These are phyloP conservation scores for Numida meleagris DNA, from an alignment of 2,113 vertebrate species.

Conservation along the genomic window DNA sequence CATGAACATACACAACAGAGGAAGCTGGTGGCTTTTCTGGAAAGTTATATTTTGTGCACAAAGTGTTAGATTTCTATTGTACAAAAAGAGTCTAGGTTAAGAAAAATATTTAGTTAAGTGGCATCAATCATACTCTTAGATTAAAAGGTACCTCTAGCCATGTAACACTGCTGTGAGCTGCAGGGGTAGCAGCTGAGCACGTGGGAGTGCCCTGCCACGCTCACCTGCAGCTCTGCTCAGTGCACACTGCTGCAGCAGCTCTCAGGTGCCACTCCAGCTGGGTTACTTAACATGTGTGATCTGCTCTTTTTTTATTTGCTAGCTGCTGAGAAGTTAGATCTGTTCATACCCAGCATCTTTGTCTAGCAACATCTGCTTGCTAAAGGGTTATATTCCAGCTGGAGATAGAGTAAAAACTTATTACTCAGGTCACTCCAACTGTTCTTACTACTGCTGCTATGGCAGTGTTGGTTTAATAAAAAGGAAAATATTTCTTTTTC, in stretches of 20 bases:
- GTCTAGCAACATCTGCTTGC: background rate
- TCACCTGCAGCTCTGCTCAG: background rate
- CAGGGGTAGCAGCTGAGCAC: rapidly evolving
- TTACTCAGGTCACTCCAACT: background rate
- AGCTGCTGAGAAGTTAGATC: background rate
- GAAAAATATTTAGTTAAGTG: background rate
- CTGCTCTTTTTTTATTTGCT: background rate
- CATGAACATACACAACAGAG: background rate
- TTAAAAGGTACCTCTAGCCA: background rate
- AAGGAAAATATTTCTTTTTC: background rate
- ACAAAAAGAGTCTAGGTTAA: background rate
- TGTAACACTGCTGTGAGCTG: rapidly evolving
- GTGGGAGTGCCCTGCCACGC: too few species aligned
- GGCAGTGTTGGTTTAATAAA: background rate
- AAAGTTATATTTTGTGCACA: background rate
- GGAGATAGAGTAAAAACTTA: background rate
- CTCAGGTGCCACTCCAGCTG: background rate
- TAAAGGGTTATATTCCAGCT: background rate
- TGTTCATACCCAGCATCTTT: background rate
- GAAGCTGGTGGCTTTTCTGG: background rate
- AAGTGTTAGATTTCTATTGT: background rate
- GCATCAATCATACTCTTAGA: background rate
- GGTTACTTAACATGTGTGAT: background rate
- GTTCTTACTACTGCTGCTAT: background rate
- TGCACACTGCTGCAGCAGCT: background rate